These are phyloP conservation scores for Poecilia gillii DNA, from an alignment of 2,797 vertebrate species.

Conservation along the genomic window DNA sequence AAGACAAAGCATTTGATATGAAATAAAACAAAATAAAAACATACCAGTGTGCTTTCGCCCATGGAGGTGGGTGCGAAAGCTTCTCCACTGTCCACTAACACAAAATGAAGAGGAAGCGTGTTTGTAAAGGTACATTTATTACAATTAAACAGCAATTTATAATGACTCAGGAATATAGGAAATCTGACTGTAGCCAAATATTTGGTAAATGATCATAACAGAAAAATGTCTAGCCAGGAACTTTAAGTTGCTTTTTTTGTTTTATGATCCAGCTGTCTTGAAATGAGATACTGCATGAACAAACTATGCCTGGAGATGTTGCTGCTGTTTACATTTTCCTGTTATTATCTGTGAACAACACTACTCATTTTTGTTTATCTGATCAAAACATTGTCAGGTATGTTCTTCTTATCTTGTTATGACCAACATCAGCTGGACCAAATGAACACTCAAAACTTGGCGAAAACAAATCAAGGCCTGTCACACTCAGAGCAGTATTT, in stretches of 20 bases:
- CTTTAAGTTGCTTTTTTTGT: neutral
- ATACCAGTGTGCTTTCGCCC: too few species aligned
- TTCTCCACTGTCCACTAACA: too few species aligned
- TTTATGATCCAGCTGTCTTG: neutral
- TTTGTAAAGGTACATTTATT: neutral
- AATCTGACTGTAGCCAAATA: neutral
- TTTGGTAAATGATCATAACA: neutral
- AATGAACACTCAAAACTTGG: neutral
- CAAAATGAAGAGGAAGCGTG: neutral
- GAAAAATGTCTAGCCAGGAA: neutral
- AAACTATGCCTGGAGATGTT: neutral
- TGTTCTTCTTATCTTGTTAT: neutral
- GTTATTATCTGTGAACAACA: neutral
- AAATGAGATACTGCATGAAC: neutral
- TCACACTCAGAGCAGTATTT: neutral
- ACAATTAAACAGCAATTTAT: neutral
- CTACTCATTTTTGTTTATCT: conserved; percentile 9
- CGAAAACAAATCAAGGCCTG: neutral
- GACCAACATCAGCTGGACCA: conserved; percentile 5
- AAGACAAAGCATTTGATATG: too few species aligned
- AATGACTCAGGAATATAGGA: neutral
- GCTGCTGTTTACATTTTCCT: neutral
- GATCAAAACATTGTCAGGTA: conserved; percentile 9
- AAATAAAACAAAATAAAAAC: too few species aligned
- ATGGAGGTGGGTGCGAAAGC: too few species aligned